Evolutionary conservation across 2,113 vertebrate species (phyloP), one percentile per base, ranked within the genome.

Genomic region (Anguilla japonica): DNA sequence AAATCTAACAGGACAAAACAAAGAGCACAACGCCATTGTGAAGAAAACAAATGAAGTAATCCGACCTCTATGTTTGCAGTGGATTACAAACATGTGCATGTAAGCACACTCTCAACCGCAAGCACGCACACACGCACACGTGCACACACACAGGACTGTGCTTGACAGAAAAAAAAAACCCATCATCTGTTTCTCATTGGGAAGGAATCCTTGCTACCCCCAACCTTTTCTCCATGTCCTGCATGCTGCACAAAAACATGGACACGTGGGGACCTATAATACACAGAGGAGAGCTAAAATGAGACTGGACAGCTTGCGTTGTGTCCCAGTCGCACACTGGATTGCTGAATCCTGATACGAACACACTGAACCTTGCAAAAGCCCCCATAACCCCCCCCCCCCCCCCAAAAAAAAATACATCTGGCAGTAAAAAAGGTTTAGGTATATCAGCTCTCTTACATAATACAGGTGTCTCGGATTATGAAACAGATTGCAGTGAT

Each of bases 181-280:
- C 14, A 20, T 83, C 82, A 83, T 83, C 82, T 83, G 82, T 83
- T 83, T 63, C 56, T 83, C 56, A 83, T 83, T 83, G 26, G 40
- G 15, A 60, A 63, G n/a, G 53, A 83, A 34, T 83, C 50, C 60
- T 67, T 67, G 60, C 60, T 67, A 5, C 82, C 34, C 39, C 50
- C 82, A 67, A 11, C 22, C 26, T 40, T 57, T 56, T 20, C 53
- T 40, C 71, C 3, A 20, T 13, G 26, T n/a, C 29, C 82, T 60
- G 29, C 34, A 83, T 60, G 15, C 43, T 39, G 82, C 34, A 63
- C 14, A 82, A n/a, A 67, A 67, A 67, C 60, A 67, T 67, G 60
- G 46, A 34, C n/a, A 34, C 34, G 71, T 75, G 71, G 71, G 26
- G 71, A 22, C n/a, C 3, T 34, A 34, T 34, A 75, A 34, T 34